Base-by-base conservation (phyloP, 2,888 invertebrate species). In the Lepeophtheirus nordmannii region DNA sequence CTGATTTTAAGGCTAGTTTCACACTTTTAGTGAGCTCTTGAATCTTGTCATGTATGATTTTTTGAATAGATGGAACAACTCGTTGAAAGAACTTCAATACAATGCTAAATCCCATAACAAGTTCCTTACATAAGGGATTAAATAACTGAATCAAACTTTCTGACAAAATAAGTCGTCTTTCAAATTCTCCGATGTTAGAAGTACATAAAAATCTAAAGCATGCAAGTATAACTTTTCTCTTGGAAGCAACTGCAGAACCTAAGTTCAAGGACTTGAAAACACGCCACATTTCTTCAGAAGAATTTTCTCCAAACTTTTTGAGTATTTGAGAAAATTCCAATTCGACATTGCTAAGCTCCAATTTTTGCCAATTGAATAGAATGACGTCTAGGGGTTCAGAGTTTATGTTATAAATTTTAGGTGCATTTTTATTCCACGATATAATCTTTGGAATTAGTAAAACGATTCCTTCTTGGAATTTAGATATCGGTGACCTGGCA, bases 351-450 rank as follows among this genome's bases (percentile, higher is more conserved):
- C 53, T 46, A 14, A 46, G 17, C 8, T 46, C 53, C 53, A 46
- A 46, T 46, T 46, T 46, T 17, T 46, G 53, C 53, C 53, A 46
- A 17, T 46, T 8, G 53, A 46, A 46, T 14, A 46, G 2, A 46
- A 46, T 46, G 1, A 46, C 8, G 17, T 46, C 53, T 17, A 46
- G 8, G 53, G 53, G 53, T 17, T 46, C 53, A 14, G 53, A n/a
- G 14, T 14, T 14, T 14, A 46, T 46, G 8, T 17, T 14, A 17
- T 46, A 46, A 46, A 46, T 46, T 46, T 46, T 46, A 46, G 53
- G 53, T 46, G 60, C 60, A 38, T 60, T 60, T 38, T 60, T 60
- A 30, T 60, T 60, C 60, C 60, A 60, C 17, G 60, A 11, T 23
- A 11, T 1, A 30, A 60, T 37, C 14, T 60, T 60, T 1, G 14